These are phyloP conservation scores for Planiliza haematocheilus DNA, from an alignment of 2,113 vertebrate species.

Conservation along the genomic window DNA sequence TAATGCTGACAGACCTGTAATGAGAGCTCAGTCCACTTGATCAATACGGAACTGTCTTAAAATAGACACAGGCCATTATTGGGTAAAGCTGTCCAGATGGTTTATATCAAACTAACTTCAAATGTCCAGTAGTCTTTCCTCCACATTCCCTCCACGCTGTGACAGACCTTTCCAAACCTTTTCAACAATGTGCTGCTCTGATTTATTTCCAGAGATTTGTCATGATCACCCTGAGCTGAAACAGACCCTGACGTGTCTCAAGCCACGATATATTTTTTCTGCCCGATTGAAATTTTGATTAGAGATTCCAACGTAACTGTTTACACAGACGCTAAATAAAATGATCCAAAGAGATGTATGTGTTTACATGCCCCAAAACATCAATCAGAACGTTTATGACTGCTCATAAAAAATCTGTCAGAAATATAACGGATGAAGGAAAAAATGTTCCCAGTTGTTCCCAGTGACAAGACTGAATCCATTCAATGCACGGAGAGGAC, in stretches of 20 bases:
- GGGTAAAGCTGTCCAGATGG: background rate
- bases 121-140: background rate
- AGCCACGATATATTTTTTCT: too few relatives aligned
- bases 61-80: background rate
- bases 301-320: too few relatives aligned
- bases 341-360: too few relatives aligned
- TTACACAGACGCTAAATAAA: too few relatives aligned
- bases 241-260: background rate
- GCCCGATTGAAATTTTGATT: too few relatives aligned
- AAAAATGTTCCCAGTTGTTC: too few relatives aligned
- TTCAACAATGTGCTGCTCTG: background rate
- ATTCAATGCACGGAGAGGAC: too few relatives aligned
- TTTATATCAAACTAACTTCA: background rate
- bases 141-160: background rate
- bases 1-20: slow-evolving; percentile 2
- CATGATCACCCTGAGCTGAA: background rate
- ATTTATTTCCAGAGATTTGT: background rate
- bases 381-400: too few relatives aligned
- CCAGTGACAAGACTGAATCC: too few relatives aligned
- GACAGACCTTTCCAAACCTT: background rate
- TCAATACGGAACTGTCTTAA: background rate
- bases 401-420: too few relatives aligned
- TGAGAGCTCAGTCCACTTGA: background rate
- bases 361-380: too few relatives aligned
- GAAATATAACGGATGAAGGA: too few relatives aligned